These are phyloP conservation scores for Peromyscus melanophrys DNA, from an alignment of 2,797 vertebrate species.

Conservation along the genomic window DNA sequence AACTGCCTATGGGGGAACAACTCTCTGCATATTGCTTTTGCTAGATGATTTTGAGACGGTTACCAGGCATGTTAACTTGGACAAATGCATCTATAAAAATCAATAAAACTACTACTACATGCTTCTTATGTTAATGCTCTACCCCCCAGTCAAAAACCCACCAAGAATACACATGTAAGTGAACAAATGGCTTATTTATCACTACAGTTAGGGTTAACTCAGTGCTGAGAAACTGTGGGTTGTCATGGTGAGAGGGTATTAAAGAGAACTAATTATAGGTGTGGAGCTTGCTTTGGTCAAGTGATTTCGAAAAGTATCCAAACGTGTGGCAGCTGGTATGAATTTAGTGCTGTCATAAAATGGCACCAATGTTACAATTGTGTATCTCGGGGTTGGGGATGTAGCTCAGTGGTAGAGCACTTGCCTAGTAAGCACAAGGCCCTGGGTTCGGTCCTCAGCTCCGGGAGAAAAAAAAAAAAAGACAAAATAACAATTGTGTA, in stretches of 20 bases:
- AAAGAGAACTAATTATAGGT: not conserved
- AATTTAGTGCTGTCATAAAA: not conserved
- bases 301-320: not conserved
- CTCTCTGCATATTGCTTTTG: not conserved
- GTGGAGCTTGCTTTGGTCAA: not conserved
- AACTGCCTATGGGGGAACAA: not conserved
- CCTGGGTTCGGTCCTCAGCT: too few relatives aligned
- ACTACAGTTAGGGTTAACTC: not conserved
- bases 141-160: not conserved
- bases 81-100: slow-evolving; percentile 11
- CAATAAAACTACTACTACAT: not conserved
- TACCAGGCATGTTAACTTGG: not conserved
- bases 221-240: too few relatives aligned
- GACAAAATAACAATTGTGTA: not conserved
- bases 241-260: not conserved
- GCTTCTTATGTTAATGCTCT: not conserved
- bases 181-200: not conserved
- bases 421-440: too few relatives aligned
- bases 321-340: not conserved
- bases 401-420: too few relatives aligned
- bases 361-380: not conserved
- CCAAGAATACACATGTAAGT: not conserved
- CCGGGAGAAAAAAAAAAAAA: too few relatives aligned
- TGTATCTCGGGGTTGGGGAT: not conserved
- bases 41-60: not conserved